A percentile compares a stretch with the other conserved stretches of the same genome.
These are phyloP conservation scores for Chelidonichthys spinosus DNA, from an alignment of 2,797 vertebrate species.

Conservation along the genomic window DNA sequence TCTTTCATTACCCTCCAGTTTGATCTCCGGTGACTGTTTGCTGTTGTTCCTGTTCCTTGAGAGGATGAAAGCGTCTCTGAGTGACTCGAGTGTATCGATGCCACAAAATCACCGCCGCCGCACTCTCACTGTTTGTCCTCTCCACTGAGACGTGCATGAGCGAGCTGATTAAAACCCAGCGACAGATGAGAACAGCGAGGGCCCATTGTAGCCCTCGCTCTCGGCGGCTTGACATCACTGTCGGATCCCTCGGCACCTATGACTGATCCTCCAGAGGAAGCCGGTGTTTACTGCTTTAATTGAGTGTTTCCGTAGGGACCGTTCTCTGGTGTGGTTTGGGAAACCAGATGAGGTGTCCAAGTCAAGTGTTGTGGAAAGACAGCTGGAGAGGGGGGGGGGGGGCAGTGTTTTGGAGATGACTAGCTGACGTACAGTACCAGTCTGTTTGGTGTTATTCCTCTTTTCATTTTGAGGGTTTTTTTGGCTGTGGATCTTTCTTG, in stretches of 20 bases:
- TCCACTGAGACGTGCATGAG: slow-evolving; percentile 25
- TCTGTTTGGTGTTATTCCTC: background rate
- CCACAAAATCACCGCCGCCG: slow-evolving; percentile 39
- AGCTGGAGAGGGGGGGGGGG: slow-evolving; percentile 8
- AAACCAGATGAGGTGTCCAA: slow-evolving; percentile 61
- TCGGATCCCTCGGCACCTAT: slow-evolving; percentile 20
- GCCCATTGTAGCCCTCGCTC: background rate
- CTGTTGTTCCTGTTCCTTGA: slow-evolving; percentile 42
- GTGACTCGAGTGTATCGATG: slow-evolving; percentile 53
- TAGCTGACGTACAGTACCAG: background rate
- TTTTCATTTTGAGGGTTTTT: background rate
- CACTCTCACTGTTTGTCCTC: slow-evolving; percentile 57
- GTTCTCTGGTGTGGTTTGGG: slow-evolving; percentile 44
- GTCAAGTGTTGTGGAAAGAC: slow-evolving; percentile 45
- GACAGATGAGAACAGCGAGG: slow-evolving; percentile 18
- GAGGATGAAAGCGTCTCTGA: slow-evolving; percentile 47
- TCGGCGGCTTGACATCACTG: slow-evolving; percentile 19
- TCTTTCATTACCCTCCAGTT: slow-evolving; percentile 46
- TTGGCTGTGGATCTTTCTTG: background rate
- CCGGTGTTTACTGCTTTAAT: slow-evolving; percentile 58
- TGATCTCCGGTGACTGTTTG: slow-evolving; percentile 53
- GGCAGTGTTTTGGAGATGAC: no score
- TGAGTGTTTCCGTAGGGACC: slow-evolving; percentile 56
- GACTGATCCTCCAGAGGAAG: slow-evolving; percentile 50
- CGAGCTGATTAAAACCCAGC: slow-evolving; percentile 30